Evolutionary conservation across 2,888 invertebrate species (phyloP).

Genomic region (Lasioglossum malachurum): DNA sequence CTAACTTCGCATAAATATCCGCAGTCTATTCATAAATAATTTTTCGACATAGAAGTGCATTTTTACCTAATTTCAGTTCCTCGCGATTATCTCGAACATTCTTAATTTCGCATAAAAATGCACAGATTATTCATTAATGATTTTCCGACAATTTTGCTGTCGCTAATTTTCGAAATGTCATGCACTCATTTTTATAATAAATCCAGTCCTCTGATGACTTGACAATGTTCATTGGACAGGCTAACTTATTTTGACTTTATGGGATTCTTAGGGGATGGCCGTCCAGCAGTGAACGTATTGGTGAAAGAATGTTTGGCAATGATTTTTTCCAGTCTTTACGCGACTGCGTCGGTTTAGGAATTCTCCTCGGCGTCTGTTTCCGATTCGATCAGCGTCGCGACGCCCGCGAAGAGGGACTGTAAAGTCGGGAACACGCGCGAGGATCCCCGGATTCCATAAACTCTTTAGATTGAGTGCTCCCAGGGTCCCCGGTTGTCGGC

Average conservation of each 20-base stretch:
- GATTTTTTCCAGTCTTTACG: background rate
- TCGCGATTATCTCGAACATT: too few relatives aligned
- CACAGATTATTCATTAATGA: too few relatives aligned
- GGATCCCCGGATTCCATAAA: conserved; percentile 2
- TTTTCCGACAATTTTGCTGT: too few relatives aligned
- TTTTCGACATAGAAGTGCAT: too few relatives aligned
- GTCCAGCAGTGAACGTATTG: too few relatives aligned
- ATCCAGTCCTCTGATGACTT: background rate
- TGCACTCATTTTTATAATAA: too few relatives aligned
- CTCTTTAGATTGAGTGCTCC: background rate
- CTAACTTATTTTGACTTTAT: background rate
- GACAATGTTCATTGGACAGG: background rate
- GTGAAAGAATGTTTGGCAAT: background rate
- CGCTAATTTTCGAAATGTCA: too few relatives aligned
- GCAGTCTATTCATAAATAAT: too few relatives aligned
- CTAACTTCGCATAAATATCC: too few relatives aligned
- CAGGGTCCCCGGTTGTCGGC: background rate
- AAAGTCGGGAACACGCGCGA: background rate
- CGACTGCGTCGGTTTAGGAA: background rate
- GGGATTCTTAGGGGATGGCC: background rate
- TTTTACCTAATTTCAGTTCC: too few relatives aligned
- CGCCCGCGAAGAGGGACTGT: background rate
- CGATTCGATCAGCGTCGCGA: background rate
- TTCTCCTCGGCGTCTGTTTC: background rate
- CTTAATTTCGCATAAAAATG: too few relatives aligned